phyloP scores from a whole-genome alignment of 1,140 invertebrate species.

The Melanaphis sacchari region DNA sequence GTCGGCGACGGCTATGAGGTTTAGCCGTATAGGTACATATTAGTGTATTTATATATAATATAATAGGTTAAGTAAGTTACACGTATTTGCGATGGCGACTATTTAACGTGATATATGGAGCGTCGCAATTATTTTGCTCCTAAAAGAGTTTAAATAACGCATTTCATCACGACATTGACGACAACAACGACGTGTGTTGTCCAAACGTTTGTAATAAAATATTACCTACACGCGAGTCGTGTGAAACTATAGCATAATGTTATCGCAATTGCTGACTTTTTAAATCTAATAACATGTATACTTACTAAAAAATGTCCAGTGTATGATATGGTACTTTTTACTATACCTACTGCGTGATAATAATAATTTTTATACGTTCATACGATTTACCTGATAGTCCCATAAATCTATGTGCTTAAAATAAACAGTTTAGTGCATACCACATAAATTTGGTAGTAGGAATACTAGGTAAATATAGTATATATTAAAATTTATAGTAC shows the following conservation, averaged over 20 bases:
- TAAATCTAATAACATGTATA: background rate
- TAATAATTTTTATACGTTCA: background rate
- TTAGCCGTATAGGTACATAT: slow-evolving; percentile 1
- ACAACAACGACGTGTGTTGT: background rate
- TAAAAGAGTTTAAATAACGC: slow-evolving; percentile 26
- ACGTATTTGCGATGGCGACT: background rate
- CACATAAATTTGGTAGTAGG: too few species aligned
- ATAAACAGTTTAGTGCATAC: too few species aligned
- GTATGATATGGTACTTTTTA: background rate
- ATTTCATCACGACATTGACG: background rate
- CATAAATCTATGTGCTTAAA: too few species aligned
- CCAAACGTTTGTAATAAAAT: background rate
- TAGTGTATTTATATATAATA: background rate
- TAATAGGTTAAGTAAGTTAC: background rate
- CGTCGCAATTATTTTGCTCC: background rate
- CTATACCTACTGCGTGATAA: background rate
- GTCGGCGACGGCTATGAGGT: background rate
- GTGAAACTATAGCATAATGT: background rate
- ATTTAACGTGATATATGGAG: slow-evolving; percentile 34
- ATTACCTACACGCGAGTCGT: background rate
- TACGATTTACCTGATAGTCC: background rate
- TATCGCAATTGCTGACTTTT: background rate
- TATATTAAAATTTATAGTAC: too few species aligned
- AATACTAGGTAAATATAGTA: too few species aligned
- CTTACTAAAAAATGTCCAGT: background rate